phyloP scores from a whole-genome alignment of 2,113 vertebrate genomes.

The Furnarius figulus region DNA sequence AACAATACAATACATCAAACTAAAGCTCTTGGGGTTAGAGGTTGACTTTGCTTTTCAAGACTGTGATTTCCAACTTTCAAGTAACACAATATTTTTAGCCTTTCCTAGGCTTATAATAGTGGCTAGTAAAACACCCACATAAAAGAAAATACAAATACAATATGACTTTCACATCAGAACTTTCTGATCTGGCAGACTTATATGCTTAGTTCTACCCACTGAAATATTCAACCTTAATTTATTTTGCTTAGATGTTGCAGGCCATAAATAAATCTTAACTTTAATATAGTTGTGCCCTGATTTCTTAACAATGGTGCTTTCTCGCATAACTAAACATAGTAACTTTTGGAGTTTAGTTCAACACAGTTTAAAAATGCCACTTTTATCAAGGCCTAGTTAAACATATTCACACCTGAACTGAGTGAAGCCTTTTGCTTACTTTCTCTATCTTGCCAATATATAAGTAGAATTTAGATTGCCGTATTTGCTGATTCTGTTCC shows the following conservation, averaged over 20 bases:
- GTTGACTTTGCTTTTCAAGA: not conserved
- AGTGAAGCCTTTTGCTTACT: not conserved
- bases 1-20: not conserved
- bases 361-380: not conserved
- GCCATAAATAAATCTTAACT: not conserved
- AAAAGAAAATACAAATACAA: slow-evolving; percentile 8
- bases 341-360: not conserved
- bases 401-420: not conserved
- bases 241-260: not conserved
- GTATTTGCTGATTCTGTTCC: not conserved
- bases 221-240: not conserved
- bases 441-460: not conserved
- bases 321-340: not conserved
- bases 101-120: not conserved
- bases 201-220: not conserved
- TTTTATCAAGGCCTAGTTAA: not conserved
- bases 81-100: not conserved
- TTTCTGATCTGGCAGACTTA: not conserved
- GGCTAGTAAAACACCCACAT: not conserved
- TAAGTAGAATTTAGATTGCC: not conserved
- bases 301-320: not conserved
- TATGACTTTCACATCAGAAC: not conserved
- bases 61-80: not conserved
- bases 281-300: not conserved
- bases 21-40: not conserved